Conservation (phyloP, 2,113 vertebrate genomes). For the Eudorcas thomsonii region DNA sequence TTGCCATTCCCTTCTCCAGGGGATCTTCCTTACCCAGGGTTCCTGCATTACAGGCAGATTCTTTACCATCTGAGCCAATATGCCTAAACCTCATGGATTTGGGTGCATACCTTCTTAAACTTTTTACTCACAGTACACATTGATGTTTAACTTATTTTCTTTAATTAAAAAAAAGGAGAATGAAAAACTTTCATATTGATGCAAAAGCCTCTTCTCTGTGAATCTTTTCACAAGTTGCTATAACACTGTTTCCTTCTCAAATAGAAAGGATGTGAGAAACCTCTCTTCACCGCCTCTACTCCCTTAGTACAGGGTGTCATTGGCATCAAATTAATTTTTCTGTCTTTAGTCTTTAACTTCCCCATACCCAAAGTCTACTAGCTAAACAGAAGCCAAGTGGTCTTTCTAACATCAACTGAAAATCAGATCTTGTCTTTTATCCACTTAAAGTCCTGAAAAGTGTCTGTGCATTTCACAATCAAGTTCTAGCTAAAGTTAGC, state of each 20-base stretch:
- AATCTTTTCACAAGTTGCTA: neutral
- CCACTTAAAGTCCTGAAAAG: neutral
- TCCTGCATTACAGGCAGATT: neutral
- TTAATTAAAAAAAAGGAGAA: neutral
- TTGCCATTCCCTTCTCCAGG: neutral
- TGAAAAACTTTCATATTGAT: neutral
- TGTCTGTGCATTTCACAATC: neutral
- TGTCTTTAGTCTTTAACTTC: neutral
- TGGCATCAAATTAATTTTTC: neutral
- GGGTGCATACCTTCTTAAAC: neutral
- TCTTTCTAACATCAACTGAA: slow-evolving; percentile 13
- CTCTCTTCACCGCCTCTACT: neutral
- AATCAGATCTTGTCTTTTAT: neutral
- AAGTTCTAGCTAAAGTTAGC: neutral
- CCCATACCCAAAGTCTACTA: neutral
- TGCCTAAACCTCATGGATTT: neutral
- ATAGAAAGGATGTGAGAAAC: neutral
- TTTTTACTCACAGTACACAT: neutral
- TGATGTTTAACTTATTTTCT: neutral
- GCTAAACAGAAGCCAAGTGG: neutral
- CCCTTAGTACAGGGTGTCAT: neutral
- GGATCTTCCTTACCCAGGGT: neutral
- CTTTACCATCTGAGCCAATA: neutral
- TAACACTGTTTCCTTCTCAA: neutral
- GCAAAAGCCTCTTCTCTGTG: neutral